Evolutionary conservation across 2,888 invertebrate genomes (phyloP).

Genomic region (Eupithecia subumbrata): DNA sequence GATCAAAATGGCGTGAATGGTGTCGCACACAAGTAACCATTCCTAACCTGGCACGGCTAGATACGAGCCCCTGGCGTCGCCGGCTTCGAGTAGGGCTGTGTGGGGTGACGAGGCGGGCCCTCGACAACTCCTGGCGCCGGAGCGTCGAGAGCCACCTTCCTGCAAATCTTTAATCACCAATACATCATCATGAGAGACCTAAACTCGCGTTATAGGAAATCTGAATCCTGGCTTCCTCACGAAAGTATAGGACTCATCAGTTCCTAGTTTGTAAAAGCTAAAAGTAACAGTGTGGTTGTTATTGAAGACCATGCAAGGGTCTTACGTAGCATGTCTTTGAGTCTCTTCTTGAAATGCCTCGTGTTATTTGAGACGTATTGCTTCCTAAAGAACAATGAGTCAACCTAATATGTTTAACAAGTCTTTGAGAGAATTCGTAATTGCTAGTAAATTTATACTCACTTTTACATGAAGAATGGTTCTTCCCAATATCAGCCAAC

Average conservation of each 20-base stretch:
- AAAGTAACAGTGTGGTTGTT: neutral
- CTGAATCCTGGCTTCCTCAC: neutral
- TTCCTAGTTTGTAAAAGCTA: neutral
- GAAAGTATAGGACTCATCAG: neutral
- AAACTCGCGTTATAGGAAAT: neutral
- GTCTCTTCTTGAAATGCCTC: neutral
- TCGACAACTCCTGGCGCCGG: conserved; percentile 75
- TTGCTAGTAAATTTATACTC: conserved; percentile 75
- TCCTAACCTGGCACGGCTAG: conserved; percentile 85
- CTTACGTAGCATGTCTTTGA: neutral
- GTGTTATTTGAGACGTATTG: neutral
- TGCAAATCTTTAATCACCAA: conserved; percentile 77
- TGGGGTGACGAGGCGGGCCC: conserved; percentile 78
- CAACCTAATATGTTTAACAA: neutral
- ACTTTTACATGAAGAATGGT: conserved; percentile 98
- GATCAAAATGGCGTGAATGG: conserved; percentile 64
- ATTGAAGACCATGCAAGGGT: neutral
- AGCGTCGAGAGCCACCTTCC: conserved; percentile 80
- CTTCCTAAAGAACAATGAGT: neutral
- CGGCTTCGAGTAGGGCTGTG: conserved; percentile 80
- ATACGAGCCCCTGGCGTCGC: conserved; percentile 85
- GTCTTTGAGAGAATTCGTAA: neutral
- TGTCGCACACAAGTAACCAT: conserved; percentile 53
- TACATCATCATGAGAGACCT: conserved; percentile 23
- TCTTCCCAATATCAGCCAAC: conserved; percentile 97